Conservation (phyloP, 2,113 vertebrate species). For the Limanda limanda region DNA sequence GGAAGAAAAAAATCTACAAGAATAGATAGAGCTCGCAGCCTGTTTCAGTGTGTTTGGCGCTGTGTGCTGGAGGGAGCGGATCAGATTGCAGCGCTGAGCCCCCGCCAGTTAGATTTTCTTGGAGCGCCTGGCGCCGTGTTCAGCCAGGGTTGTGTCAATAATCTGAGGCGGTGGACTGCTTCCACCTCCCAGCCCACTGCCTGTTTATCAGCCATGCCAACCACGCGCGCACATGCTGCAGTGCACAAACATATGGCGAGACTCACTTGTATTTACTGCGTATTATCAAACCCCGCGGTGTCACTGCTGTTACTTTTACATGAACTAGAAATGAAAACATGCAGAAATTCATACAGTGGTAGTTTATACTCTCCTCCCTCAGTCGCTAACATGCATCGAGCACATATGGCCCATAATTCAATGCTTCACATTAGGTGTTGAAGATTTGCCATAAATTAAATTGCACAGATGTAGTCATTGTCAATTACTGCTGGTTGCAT, state of each 20-base stretch:
- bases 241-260: slow-evolving; percentile 11
- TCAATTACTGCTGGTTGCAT: slow-evolving; percentile 40
- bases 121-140: slow-evolving; percentile 51
- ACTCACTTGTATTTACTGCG: slow-evolving; percentile 11
- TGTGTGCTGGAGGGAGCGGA: slow-evolving; percentile 47
- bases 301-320: background rate
- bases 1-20: slow-evolving; percentile 26
- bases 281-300: slow-evolving; percentile 18
- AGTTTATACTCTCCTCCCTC: background rate
- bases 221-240: slow-evolving; percentile 39
- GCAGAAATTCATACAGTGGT: background rate
- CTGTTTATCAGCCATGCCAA: slow-evolving; percentile 70
- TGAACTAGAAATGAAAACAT: slow-evolving; percentile 9
- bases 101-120: slow-evolving; percentile 66
- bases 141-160: slow-evolving; percentile 80
- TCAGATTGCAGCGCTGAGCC: slow-evolving; percentile 65
- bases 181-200: slow-evolving; percentile 66
- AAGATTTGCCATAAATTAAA: slow-evolving; percentile 54
- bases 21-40: slow-evolving; percentile 48
- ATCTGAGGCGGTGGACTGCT: slow-evolving; percentile 66
- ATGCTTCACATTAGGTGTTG: slow-evolving; percentile 44
- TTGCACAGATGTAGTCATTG: slow-evolving; percentile 52
- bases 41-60: slow-evolving; percentile 45
- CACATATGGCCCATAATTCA: slow-evolving; percentile 46
- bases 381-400: slow-evolving; percentile 7